A percentile compares a stretch with the other conserved stretches of the same genome.
phyloP scores from a whole-genome alignment of 2,113 vertebrate genomes.

The Noturus placidus region DNA sequence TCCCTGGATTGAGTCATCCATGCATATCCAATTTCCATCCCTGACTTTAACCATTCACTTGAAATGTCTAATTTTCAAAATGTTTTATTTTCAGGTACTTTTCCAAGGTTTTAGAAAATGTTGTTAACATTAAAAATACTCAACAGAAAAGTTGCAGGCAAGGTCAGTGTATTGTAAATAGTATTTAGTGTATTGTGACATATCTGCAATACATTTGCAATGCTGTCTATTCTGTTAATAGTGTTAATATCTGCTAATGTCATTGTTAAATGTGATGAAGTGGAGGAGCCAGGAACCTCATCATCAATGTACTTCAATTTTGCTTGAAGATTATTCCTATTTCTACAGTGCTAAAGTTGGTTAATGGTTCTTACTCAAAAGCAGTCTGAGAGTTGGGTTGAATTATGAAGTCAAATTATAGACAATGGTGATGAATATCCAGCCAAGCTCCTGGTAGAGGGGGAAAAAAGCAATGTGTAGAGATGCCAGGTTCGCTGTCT shows the following conservation, averaged over 20 bases:
- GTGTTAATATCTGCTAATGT: too few relatives aligned
- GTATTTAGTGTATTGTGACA: neutral
- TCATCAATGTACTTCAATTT: neutral
- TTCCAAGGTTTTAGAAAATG: neutral
- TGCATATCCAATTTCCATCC: too few relatives aligned
- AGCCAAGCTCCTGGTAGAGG: neutral
- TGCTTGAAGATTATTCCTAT: neutral
- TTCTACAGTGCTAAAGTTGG: neutral
- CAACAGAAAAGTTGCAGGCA: neutral
- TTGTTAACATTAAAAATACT: neutral
- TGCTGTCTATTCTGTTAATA: neutral
- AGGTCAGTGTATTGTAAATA: neutral
- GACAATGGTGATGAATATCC: neutral
- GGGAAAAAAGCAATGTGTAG: neutral
- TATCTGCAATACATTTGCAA: neutral
- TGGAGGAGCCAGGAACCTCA: neutral
- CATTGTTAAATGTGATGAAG: neutral
- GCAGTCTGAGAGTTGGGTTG: neutral
- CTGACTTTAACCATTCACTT: neutral
- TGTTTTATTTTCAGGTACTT: too few relatives aligned
- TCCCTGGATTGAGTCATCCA: too few relatives aligned
- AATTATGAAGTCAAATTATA: constrained; percentile 5
- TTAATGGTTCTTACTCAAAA: neutral
- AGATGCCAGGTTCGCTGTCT: neutral
- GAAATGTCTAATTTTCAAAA: too few relatives aligned